Evolutionary conservation across 2,113 vertebrate species (phyloP), one percentile per base, ranked within the genome.

Genomic region (Bombycilla garrulus): DNA sequence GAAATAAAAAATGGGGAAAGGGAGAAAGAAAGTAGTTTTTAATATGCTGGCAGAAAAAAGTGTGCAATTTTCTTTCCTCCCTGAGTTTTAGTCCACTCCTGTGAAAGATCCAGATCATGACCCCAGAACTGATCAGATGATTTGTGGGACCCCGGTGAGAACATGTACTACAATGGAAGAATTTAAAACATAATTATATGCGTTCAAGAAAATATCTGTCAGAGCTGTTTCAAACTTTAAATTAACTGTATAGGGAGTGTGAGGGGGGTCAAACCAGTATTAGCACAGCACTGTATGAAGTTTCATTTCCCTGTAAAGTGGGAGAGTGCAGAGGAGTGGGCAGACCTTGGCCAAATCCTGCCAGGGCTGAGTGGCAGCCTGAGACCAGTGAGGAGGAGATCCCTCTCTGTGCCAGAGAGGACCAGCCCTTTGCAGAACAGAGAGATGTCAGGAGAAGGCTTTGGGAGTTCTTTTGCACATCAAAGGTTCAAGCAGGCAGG

Each of bases 131-230:
- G 6, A 95, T 58, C 8, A 0, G 88, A 87, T 93, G 83, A 92
- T 95, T 96, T 94, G 74, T 94, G 81, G 90, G 74, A 93, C 36
- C 71, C 47, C 26, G 3, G 71, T 92, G 86, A 92, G 84, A 97
- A 91, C 64, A 88, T 15, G 33, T 24, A 87, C 44, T 69, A 35
- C 60, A 78, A 69, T 3, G 15, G 87, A 96, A 92, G n/a, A 93
- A 93, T 93, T 90, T 92, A 92, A 86, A 91, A 72, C 81, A 81
- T 95, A 93, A 94, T 92, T 91, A 91, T 57, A 90, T 58, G 29
- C 5, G 3, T 73, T 78, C 69, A 80, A 91, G 73, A 93, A 95
- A 74, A 80, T 81, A 91, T 44, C 77, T 93, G 81, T 95, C 93
- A 93, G 80, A 92, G 91, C 38, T 38, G n/a, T 65, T 91, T 81